Evolutionary conservation across 2,888 invertebrate genomes (phyloP).

Genomic region (Lordiphosa andalusiaca): DNA sequence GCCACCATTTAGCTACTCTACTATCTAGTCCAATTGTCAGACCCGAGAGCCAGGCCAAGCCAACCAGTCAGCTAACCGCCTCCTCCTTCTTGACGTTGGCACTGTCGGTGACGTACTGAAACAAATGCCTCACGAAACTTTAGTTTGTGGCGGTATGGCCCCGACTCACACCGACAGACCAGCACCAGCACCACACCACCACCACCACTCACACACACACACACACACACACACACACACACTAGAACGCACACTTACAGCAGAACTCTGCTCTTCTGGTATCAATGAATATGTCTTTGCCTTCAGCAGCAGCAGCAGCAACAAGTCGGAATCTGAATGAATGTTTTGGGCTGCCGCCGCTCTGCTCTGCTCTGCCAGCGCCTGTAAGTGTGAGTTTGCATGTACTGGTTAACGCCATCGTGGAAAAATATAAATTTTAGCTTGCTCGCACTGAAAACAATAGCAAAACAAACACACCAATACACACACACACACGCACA

Average conservation of each 20-base stretch:
- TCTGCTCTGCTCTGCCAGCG: constrained; percentile 17
- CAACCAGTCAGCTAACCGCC: constrained; percentile 54
- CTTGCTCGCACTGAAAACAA: constrained; percentile 50
- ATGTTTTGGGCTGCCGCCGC: constrained; percentile 29
- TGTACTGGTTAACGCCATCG: constrained; percentile 72
- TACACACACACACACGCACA: constrained; percentile 11
- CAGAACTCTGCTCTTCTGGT: constrained; percentile 7
- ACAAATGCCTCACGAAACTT: constrained; percentile 56
- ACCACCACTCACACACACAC: constrained; percentile 22
- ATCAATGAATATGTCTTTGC: constrained; percentile 11
- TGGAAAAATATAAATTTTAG: constrained; percentile 35
- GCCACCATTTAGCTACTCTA: no score
- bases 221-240: constrained; percentile 16
- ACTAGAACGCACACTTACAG: neutral
- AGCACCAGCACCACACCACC: no score
- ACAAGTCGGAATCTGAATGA: constrained; percentile 51
- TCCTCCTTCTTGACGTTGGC: constrained; percentile 72
- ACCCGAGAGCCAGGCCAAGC: constrained; percentile 9
- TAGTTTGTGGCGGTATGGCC: constrained; percentile 59
- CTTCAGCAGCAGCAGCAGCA: constrained; percentile 15
- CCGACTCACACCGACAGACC: constrained; percentile 24
- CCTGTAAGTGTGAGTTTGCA: constrained; percentile 64
- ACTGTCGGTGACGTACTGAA: constrained; percentile 72
- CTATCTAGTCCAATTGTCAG: constrained; percentile 1
- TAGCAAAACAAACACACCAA: constrained; percentile 52